Percentiles rank a stretch among this genome's conserved stretches.
Conservation (phyloP, 1,140 invertebrate species). For the Bombyx mandarina region DNA sequence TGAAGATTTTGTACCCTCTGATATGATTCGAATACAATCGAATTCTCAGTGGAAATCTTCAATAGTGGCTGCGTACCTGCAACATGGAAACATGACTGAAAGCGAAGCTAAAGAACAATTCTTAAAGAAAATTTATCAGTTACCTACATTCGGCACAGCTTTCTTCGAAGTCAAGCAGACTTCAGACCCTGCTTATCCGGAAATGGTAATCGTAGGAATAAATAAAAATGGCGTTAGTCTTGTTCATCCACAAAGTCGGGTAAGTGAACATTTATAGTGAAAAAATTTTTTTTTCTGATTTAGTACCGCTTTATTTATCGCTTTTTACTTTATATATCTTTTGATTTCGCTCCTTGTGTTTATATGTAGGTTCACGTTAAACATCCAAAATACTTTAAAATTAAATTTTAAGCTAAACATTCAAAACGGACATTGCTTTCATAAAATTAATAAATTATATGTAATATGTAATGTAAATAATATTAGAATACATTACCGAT, state of each 20-base stretch:
- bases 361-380: too few species aligned
- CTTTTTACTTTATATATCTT: not conserved
- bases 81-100: conserved; percentile 70
- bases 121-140: conserved; percentile 84
- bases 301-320: not conserved
- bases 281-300: not conserved
- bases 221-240: conserved; percentile 92
- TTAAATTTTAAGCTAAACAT: too few species aligned
- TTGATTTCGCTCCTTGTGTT: too few species aligned
- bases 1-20: conserved; percentile 83
- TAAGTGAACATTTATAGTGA: conserved; percentile 42
- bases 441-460: too few species aligned
- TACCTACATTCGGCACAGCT: conserved; percentile 94
- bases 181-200: conserved; percentile 87
- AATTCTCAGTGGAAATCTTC: conserved; percentile 88
- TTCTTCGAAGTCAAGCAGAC: conserved; percentile 96
- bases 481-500: too few species aligned
- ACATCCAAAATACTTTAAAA: too few species aligned
- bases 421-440: too few species aligned
- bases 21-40: conserved; percentile 81
- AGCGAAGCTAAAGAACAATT: conserved; percentile 89
- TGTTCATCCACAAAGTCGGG: conserved; percentile 89
- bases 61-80: conserved; percentile 77
- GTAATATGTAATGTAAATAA: too few species aligned
- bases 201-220: conserved; percentile 90